Evolutionary conservation across 1,140 invertebrate species (phyloP), one percentile per base, ranked within the genome.

Genomic region (Amphibalanus amphitrite): DNA sequence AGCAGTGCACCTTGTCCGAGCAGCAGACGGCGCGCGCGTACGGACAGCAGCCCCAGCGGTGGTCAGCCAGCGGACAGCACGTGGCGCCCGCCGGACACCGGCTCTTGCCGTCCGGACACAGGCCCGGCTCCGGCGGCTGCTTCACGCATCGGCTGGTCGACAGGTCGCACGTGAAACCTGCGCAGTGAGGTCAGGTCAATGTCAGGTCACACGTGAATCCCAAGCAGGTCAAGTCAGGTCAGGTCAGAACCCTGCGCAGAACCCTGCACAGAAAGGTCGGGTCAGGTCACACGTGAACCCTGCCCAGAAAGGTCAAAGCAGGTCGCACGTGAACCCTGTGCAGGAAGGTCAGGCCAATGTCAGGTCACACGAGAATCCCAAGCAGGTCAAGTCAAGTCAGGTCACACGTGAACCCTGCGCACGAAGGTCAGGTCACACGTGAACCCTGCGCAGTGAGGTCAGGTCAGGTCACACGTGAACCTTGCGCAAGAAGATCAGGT

Each of bases 1-100:
- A 80, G 70, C 79, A 80, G 72, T 79, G 78, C 0, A 75, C 30
- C n/a, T 68, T 29, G 70, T 80, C 79, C 8, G 72, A 28, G 70
- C 79, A 81, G 74, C 79, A 80, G 67, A 76, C 74, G 29, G 75
- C 82, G 72, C 80, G 72, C 13, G 69, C 6, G 29, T 75, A 73
- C 10, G 76, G 77, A 69, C 77, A 78, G 70, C 77, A 78, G 25
- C 76, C 76, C 67, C 75, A 77, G 4, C 73, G 29, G 29, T 71
- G 69, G 29, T 59, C 72, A 10, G 69, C 20, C 3, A 76, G 29
- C 69, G 71, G 67, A 69, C 77, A 78, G 68, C 77, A 78, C 0
- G 76, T 78, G 8, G 71, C 73, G 38, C 73, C 67, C 13, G 73
- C 74, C 13, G 73, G 75, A 67, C 77, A 77, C 47, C 69, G 65